Evolutionary conservation across 37 sponge, comb jelly and placozoan species (phyloP).

Genomic region (Cliona cf. orientalis): DNA sequence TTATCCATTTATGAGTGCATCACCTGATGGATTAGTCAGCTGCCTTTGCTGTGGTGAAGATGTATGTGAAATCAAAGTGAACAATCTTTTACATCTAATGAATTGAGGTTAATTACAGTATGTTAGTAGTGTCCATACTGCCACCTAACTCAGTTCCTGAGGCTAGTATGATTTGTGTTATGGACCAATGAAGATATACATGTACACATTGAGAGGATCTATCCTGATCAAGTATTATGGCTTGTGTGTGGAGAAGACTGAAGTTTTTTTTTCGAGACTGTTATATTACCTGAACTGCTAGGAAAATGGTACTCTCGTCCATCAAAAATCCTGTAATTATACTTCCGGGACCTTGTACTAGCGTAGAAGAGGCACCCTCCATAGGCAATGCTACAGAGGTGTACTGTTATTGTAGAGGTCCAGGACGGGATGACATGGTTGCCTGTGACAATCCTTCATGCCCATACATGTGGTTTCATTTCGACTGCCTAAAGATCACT

Average conservation of each 20-base stretch:
- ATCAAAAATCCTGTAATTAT: neutral
- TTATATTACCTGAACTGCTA: conserved; percentile 44
- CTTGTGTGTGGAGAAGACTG: neutral
- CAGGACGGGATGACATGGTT: conserved; percentile 45
- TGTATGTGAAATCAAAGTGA: no score
- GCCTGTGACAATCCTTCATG: conserved; percentile 50
- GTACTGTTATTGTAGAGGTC: conserved; percentile 30
- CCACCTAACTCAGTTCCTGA: no score
- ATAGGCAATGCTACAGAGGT: neutral
- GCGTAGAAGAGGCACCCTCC: neutral
- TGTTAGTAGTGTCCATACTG: no score
- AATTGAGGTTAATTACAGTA: no score
- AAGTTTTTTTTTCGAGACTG: neutral
- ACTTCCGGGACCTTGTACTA: neutral
- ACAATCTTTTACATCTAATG: no score
- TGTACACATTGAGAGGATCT: conserved; percentile 10
- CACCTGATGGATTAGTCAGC: no score
- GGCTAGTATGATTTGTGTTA: neutral
- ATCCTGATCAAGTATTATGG: conserved; percentile 15
- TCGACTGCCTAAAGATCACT: conserved; percentile 20
- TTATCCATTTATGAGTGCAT: no score
- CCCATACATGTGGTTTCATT: conserved; percentile 41
- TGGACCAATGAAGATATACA: neutral
- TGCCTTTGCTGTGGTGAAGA: no score
- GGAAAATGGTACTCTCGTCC: conserved; percentile 43